Conservation (phyloP, 1,140 invertebrate species). For the Brachionus rubens region DNA sequence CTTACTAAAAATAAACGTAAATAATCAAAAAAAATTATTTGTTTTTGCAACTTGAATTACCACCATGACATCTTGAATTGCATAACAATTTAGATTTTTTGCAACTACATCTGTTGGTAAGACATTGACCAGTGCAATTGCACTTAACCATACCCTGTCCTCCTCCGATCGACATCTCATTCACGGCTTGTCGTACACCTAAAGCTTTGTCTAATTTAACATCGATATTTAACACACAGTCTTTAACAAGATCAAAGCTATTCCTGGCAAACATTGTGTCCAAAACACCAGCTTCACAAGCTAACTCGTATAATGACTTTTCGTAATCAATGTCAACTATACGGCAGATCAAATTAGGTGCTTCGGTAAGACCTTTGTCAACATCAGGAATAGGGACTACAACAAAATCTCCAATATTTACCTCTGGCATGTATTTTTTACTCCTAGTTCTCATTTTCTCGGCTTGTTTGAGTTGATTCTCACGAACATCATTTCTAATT, state of each 20-base stretch:
- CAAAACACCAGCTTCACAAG: neutral
- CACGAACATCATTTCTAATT: neutral
- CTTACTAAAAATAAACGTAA: no score
- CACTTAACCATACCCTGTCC: no score
- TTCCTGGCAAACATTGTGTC: neutral
- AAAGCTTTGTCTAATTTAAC: no score
- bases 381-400: slow-evolving; percentile 2
- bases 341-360: neutral
- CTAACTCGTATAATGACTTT: neutral
- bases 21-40: no score
- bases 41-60: no score
- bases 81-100: no score
- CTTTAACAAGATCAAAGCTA: neutral
- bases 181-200: no score
- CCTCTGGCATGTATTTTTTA: slow-evolving; percentile 9
- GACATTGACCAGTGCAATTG: no score
- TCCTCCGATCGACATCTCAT: no score
- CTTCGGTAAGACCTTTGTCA: neutral
- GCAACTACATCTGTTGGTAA: no score
- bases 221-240: no score
- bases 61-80: no score
- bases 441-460: slow-evolving; percentile 12
- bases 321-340: slow-evolving; percentile 1
- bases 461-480: slow-evolving; percentile 17
- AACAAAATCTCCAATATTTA: slow-evolving; percentile 14